Conservation (phyloP, 2,113 vertebrate genomes). For the Microcebus jonahi region DNA sequence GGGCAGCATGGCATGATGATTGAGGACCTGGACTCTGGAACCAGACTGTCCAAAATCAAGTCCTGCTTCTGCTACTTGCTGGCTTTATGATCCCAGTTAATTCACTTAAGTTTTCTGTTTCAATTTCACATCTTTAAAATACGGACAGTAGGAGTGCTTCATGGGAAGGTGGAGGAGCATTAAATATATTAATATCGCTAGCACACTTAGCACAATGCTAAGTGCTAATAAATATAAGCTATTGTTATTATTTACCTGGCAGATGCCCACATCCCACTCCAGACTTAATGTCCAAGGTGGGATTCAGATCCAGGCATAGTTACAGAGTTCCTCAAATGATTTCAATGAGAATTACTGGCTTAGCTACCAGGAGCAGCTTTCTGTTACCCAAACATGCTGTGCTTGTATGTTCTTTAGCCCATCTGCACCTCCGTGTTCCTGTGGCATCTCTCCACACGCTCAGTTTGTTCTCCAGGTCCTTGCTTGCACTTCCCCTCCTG, state of each 20-base stretch:
- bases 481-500: not conserved
- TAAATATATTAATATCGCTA: not conserved
- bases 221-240: not conserved
- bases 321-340: not conserved
- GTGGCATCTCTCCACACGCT: not conserved
- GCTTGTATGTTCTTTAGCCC: not conserved
- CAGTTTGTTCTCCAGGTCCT: not conserved
- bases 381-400: not conserved
- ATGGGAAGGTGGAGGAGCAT: not conserved
- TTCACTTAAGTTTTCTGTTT: not conserved
- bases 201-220: not conserved
- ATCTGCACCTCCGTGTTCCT: not conserved
- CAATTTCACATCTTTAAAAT: constrained; percentile 21
- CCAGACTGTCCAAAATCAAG: accelerated
- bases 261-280: not conserved
- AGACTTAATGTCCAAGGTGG: not conserved
- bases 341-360: not conserved
- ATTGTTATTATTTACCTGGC: not conserved
- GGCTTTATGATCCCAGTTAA: not conserved
- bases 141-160: not conserved
- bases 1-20: not conserved
- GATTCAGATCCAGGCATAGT: not conserved
- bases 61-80: not conserved
- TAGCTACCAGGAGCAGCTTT: not conserved
- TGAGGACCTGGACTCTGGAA: not conserved